Evolutionary conservation across 2,888 invertebrate species (phyloP), one percentile per base, ranked within the genome.

Genomic region (Ischnus inquisitorius): DNA sequence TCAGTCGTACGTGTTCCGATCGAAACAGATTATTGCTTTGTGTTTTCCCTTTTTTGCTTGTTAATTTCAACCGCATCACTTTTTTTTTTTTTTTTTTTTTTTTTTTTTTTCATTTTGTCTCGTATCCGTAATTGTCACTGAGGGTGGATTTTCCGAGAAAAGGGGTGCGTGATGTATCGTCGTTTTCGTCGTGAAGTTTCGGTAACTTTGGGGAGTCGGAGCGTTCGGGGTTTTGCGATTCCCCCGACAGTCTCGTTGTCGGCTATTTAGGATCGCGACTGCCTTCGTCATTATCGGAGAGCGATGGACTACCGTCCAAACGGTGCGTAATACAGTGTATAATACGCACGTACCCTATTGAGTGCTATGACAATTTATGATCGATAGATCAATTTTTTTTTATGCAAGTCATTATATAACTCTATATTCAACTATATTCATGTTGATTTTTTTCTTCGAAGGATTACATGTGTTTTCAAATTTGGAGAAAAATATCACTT

Each of bases 21-120:
- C 68, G 82, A 84, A 83, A 83, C 85, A 76, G 79, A 85, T 86
- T 89, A 89, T 90, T 89, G 89, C 89, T 89, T 86, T 87, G 75
- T 19, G 19, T 64, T 74, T 64, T 48, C 19, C 71, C 76, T 79
- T 25, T 60, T 76, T 68, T n/a, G 54, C 67, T 71, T 16, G 16
- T 65, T 41, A 67, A 43, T 19, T 41, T 77, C 67, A 72, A 43
- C 69, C 34, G 39, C 78, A 43, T 54, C 16, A 69, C n/a, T n/a
- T n/a, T n/a, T n/a, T n/a, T n/a, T n/a, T n/a, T n/a, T 62, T 65
- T 77, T 67, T 48, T n/a, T 54, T 39, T 72, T 60, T n/a, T n/a
- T n/a, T n/a, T 62, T 65, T 77, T 67, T 62, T 65, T 77, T 67
- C 39, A 22, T 54, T 39, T 72, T 60, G 39, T 69, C 69, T 60